These are phyloP conservation scores for Zeugodacus cucurbitae DNA, from an alignment of 1,140 invertebrate genomes.

Conservation along the genomic window DNA sequence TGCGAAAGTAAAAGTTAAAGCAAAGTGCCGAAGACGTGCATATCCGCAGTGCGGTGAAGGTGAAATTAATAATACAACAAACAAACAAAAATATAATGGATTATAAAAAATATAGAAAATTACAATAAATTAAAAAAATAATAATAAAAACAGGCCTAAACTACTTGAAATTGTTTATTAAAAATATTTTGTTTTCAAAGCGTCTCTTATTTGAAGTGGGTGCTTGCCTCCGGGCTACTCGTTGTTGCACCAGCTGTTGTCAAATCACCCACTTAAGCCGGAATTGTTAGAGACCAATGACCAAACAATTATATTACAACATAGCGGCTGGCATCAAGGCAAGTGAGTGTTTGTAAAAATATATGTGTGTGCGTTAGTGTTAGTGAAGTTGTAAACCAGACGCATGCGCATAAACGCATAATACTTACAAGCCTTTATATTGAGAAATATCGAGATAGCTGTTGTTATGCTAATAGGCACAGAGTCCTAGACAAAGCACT, in stretches of 20 bases:
- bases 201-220: not conserved
- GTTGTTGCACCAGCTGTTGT: not conserved
- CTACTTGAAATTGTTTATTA: not conserved
- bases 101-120: not conserved
- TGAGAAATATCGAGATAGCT: too few species aligned
- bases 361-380: not conserved
- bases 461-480: not conserved
- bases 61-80: constrained; percentile 23
- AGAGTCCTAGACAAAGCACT: not conserved
- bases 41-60: constrained; percentile 6
- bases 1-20: not conserved
- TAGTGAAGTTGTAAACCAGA: not conserved
- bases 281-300: constrained; percentile 35
- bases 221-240: not conserved
- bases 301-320: constrained; percentile 26
- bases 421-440: not conserved
- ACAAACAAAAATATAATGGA: not conserved
- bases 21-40: not conserved
- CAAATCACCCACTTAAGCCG: not conserved
- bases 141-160: not conserved
- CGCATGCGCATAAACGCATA: not conserved
- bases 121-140: not conserved
- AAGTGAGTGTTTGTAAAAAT: not conserved
- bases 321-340: not conserved
- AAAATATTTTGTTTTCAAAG: not conserved